Evolutionary conservation across 1,140 invertebrate genomes (phyloP).

Genomic region (Zaprionus gabonicus): DNA sequence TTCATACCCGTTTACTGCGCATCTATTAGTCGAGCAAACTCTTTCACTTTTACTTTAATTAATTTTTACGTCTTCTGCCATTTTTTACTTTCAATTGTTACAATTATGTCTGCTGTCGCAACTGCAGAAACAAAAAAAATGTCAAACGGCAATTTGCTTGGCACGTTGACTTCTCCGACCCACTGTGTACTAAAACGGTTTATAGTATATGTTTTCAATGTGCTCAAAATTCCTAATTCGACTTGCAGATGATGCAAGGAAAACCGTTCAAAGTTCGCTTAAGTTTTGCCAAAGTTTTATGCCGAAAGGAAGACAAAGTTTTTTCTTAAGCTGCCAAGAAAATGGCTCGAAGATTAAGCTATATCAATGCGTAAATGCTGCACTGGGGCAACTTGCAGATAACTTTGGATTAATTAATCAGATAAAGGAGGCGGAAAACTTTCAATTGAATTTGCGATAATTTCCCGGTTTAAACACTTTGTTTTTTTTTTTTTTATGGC

Average conservation of each 20-base stretch:
- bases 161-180: conserved; percentile 4
- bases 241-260: background rate
- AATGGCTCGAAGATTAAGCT: background rate
- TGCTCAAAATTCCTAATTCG: background rate
- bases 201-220: background rate
- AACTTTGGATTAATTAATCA: conserved; percentile 1
- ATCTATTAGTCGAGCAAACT: background rate
- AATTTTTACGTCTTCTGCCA: conserved; percentile 1
- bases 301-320: background rate
- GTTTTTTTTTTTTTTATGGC: background rate
- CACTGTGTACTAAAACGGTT: conserved; percentile 1
- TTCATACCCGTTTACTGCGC: background rate
- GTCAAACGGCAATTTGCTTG: background rate
- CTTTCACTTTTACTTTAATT: conserved; percentile 15
- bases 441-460: conserved; percentile 10
- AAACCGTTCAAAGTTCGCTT: background rate
- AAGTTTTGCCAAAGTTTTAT: conserved; percentile 2
- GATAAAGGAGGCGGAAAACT: background rate
- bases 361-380: background rate
- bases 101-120: conserved; percentile 2
- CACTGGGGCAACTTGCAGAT: background rate
- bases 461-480: conserved; percentile 7
- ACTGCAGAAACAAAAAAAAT: background rate
- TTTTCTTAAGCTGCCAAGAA: background rate
- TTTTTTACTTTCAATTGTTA: conserved; percentile 15